Percentiles rank a stretch among this genome's conserved stretches.
phyloP scores from a whole-genome alignment of 2,113 vertebrate species.

The Poecile atricapillus region DNA sequence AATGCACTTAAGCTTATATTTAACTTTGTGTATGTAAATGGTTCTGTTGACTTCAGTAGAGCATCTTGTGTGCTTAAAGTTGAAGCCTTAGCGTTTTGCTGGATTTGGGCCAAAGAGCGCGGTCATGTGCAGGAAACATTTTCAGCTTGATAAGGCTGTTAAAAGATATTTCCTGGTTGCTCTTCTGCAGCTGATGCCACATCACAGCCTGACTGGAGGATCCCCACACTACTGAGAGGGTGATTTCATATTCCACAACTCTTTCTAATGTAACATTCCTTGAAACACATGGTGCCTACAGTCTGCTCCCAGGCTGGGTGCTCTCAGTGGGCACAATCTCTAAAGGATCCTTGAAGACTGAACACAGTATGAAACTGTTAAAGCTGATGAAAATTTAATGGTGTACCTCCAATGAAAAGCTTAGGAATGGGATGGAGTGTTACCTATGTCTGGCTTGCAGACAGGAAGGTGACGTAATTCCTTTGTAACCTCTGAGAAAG shows the following conservation, averaged over 20 bases:
- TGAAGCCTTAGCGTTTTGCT: conserved; percentile 44
- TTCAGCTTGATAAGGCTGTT: conserved; percentile 42
- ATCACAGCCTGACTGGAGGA: neutral
- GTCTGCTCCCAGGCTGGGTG: neutral
- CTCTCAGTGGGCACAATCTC: neutral
- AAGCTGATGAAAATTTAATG: neutral
- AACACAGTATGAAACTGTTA: neutral
- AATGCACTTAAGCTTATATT: conserved; percentile 58
- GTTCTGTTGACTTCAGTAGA: conserved; percentile 36
- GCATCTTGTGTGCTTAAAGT: conserved; percentile 43
- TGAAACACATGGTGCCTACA: neutral
- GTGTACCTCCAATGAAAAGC: neutral
- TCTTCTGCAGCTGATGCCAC: conserved; percentile 40
- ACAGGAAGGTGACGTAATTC: conserved; percentile 33
- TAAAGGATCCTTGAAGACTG: neutral
- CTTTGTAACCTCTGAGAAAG: conserved; percentile 15
- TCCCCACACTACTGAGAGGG: neutral
- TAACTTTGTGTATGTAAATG: conserved; percentile 47
- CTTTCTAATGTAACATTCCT: neutral
- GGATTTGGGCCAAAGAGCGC: neutral
- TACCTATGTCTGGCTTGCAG: conserved; percentile 30
- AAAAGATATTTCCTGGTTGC: conserved; percentile 38
- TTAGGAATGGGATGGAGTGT: neutral
- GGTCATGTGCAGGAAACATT: conserved; percentile 38
- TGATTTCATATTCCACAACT: neutral